phyloP scores from a whole-genome alignment of 2,797 vertebrate species.

The Glossophaga mutica region DNA sequence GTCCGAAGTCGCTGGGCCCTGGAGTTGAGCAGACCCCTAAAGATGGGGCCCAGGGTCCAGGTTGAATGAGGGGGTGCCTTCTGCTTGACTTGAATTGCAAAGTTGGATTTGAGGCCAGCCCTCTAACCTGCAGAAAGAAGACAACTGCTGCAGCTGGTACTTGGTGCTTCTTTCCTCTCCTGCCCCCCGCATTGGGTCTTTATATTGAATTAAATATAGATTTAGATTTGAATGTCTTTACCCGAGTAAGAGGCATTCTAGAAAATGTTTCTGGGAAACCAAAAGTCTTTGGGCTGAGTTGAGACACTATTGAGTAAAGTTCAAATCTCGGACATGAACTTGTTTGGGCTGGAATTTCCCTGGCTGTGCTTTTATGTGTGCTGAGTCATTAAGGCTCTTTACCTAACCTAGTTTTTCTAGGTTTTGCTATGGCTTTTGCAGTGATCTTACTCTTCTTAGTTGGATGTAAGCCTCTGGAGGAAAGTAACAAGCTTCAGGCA shows the following conservation, averaged over 20 bases:
- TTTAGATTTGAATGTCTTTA: neutral
- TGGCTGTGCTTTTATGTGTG: neutral
- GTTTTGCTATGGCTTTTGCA: neutral
- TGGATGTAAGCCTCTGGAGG: neutral
- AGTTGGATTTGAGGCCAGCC: neutral
- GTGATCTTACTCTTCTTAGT: neutral
- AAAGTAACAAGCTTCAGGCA: neutral
- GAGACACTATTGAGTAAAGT: neutral
- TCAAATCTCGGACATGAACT: neutral
- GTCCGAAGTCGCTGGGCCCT: neutral
- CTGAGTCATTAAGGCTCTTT: neutral
- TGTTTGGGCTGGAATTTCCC: conserved; percentile 44
- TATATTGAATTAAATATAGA: neutral
- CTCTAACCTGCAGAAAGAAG: neutral
- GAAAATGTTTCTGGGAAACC: conserved; percentile 45
- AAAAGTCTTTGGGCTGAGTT: conserved; percentile 22
- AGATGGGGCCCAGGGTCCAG: neutral
- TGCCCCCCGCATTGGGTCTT: neutral
- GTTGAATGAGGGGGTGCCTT: neutral
- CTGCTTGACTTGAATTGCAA: neutral
- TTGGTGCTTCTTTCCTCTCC: neutral
- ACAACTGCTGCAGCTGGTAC: neutral
- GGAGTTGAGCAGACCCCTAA: neutral
- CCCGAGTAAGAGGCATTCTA: neutral
- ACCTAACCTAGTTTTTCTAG: neutral